Evolutionary conservation across 2,888 invertebrate species (phyloP).

Genomic region (Platycheirus albimanus): DNA sequence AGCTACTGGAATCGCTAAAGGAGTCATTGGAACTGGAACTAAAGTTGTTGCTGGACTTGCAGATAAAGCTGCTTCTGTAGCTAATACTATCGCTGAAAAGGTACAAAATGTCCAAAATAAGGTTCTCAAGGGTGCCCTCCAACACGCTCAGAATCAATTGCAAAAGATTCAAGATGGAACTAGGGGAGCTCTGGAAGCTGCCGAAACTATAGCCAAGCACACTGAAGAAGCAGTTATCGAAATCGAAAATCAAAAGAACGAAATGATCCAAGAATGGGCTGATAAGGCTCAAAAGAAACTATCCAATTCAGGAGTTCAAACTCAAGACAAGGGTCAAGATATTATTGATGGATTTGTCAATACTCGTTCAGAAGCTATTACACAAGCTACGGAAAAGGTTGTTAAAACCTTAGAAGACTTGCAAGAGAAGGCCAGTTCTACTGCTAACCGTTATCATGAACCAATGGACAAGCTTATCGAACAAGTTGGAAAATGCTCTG

Average conservation of each 20-base stretch:
- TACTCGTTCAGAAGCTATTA: conserved; percentile 14
- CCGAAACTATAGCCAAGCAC: conserved; percentile 20
- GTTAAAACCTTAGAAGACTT: conserved; percentile 16
- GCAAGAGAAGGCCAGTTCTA: conserved; percentile 41
- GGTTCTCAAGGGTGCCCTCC: conserved; percentile 6
- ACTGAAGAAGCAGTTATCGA: conserved; percentile 5
- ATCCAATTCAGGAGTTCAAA: conserved; percentile 26
- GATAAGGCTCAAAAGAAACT: conserved; percentile 26
- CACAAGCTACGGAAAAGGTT: conserved; percentile 31
- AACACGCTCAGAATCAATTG: background rate
- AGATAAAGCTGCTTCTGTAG: background rate
- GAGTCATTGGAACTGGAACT: conserved; percentile 5
- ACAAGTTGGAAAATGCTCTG: conserved; percentile 37
- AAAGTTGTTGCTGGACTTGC: background rate
- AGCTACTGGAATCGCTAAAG: conserved; percentile 8
- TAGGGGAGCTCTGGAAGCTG: conserved; percentile 15
- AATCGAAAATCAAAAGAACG: conserved; percentile 7
- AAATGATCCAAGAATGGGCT: conserved; percentile 35
- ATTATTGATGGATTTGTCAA: conserved; percentile 23
- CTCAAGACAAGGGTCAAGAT: conserved; percentile 35
- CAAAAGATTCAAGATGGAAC: conserved; percentile 10
- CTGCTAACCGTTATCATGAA: conserved; percentile 22
- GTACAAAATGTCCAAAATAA: background rate
- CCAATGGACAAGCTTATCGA: conserved; percentile 43
- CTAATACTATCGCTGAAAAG: background rate